These are phyloP conservation scores for Noctua janthe DNA, from an alignment of 2,888 invertebrate genomes.

Conservation along the genomic window DNA sequence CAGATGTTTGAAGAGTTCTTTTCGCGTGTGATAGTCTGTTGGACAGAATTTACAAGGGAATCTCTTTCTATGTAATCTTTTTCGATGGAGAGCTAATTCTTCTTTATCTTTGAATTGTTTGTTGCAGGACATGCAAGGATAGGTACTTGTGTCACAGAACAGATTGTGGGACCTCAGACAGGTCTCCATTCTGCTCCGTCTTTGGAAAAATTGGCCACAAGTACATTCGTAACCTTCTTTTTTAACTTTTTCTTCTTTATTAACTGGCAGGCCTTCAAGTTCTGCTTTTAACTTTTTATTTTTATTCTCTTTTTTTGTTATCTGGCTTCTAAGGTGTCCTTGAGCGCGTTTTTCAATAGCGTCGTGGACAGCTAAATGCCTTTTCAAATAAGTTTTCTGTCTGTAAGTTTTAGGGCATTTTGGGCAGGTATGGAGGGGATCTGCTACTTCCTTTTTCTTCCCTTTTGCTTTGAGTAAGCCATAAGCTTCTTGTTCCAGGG, in stretches of 20 bases:
- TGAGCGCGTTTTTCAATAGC: slow-evolving; percentile 79
- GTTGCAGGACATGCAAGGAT: slow-evolving; percentile 80
- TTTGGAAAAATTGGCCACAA: slow-evolving; percentile 81
- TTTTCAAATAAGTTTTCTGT: slow-evolving; percentile 65
- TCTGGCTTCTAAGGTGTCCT: slow-evolving; percentile 76
- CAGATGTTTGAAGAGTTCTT: slow-evolving; percentile 85
- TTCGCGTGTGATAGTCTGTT: slow-evolving; percentile 85
- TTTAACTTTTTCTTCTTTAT: slow-evolving; percentile 62
- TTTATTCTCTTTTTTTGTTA: slow-evolving; percentile 75
- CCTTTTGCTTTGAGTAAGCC: slow-evolving; percentile 79
- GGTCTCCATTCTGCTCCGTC: slow-evolving; percentile 84
- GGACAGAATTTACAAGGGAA: slow-evolving; percentile 88
- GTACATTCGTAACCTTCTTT: slow-evolving; percentile 84
- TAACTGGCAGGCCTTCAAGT: slow-evolving; percentile 48
- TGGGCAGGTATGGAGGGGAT: slow-evolving; percentile 70
- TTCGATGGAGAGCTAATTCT: slow-evolving; percentile 80
- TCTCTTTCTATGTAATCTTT: slow-evolving; percentile 81
- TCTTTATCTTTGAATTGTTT: slow-evolving; percentile 83
- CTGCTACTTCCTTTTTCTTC: slow-evolving; percentile 57
- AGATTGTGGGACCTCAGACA: slow-evolving; percentile 83
- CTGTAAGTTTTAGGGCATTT: slow-evolving; percentile 81
- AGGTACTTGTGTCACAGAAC: slow-evolving; percentile 71
- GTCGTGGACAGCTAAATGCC: slow-evolving; percentile 80
- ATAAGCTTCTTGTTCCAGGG: slow-evolving; percentile 85
- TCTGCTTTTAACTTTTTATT: slow-evolving; percentile 68